Base-by-base conservation (phyloP, 2,888 invertebrate genomes). In the Nebria brevicollis region DNA sequence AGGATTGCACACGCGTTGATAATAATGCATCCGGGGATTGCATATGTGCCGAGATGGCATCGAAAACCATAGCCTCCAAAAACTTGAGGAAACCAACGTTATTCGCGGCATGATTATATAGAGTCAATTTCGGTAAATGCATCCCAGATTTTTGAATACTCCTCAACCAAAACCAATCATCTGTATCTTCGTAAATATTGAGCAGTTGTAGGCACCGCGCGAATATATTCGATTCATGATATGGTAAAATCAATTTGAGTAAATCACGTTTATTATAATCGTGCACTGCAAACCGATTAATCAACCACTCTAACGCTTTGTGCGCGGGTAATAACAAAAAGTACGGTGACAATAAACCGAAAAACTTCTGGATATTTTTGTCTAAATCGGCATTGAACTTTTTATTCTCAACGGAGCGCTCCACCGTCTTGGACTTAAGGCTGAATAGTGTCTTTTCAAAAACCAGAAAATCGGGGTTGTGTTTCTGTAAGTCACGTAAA, bases 281-380 rank as follows among this genome's bases (percentile, higher is more conserved):
- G 85, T 99, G 95, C 82, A 99, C 94, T 84, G 94, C 93, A 87
- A 95, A 98, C 84, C 98, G 93, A 86, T 96, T 93, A 72, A 99
- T 93, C 2, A 99, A 91, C 98, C 98, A 99, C 90, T 99, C 99
- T 73, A 99, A 88, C 1, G 97, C 95, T 90, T 98, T 96, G 84
- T 98, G 97, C 0, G 97, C 93, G 7, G 94, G 92, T 85, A 95
- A 95, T 0, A 97, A 89, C 75, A 97, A 91, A 84, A 99, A 94
- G 87, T 97, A 98, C 0, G 99, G 99, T 0, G 97, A 96, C 4
- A 98, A 85, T 65, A 94, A 91, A 1, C 94, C 88, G 0, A 99
- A 89, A 88, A 98, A 98, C 83, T 93, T 93, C 77, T 93, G 92
- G 26, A 99, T 94, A 3, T 91, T 92, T 66, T 91, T 90, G 89